phyloP scores from a whole-genome alignment of 2,797 vertebrate genomes.

The Pangasius macronema region DNA sequence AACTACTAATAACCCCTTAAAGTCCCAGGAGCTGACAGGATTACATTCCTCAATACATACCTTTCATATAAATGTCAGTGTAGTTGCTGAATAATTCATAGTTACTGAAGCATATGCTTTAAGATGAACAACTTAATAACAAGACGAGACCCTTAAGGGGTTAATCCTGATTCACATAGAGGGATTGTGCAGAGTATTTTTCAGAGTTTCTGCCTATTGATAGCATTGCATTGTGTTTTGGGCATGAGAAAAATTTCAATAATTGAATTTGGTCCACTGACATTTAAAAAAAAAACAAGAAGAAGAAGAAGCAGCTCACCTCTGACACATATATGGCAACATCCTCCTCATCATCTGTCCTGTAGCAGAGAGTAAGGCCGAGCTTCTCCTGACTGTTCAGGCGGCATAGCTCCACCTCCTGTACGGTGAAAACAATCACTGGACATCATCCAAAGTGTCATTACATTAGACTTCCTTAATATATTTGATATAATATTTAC shows the following conservation, averaged over 20 bases:
- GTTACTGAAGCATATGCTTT: neutral
- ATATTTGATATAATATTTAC: neutral
- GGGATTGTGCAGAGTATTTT: neutral
- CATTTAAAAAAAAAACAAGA: neutral
- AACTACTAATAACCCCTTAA: neutral
- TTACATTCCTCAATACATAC: neutral
- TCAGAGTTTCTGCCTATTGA: neutral
- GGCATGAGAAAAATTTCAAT: neutral
- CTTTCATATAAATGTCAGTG: neutral
- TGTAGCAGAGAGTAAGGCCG: constrained; percentile 94
- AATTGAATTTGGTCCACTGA: neutral
- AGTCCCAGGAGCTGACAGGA: neutral
- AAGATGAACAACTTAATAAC: neutral
- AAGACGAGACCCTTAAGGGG: neutral
- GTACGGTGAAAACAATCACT: constrained; percentile 15
- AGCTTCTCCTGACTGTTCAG: constrained; percentile 92
- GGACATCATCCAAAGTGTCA: neutral
- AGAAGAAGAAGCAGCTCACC: constrained; percentile 72
- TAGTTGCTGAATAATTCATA: constrained; percentile 16
- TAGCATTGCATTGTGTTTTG: neutral
- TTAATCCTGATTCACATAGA: neutral
- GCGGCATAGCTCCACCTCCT: constrained; percentile 94
- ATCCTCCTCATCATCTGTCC: constrained; percentile 96
- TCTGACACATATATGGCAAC: constrained; percentile 92
- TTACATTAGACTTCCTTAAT: neutral